Evolutionary conservation across 2,888 invertebrate genomes (phyloP).

Genomic region (Morpho deidamia): DNA sequence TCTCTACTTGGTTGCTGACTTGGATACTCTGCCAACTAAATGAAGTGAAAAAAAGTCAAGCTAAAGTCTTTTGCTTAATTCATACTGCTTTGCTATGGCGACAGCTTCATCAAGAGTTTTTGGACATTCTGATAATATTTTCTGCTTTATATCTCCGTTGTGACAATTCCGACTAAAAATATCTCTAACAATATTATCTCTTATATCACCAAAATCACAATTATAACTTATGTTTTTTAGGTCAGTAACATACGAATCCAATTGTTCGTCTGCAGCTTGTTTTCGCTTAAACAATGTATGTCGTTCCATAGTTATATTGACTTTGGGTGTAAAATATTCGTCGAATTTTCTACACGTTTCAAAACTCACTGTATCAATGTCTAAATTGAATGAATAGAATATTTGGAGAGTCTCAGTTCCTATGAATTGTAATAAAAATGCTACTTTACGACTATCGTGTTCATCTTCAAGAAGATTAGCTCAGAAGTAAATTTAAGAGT

Average conservation of each 20-base stretch:
- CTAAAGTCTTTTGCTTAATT: neutral
- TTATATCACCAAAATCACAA: neutral
- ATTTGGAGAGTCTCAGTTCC: neutral
- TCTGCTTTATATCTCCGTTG: neutral
- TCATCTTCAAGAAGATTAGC: neutral
- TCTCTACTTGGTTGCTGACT: neutral
- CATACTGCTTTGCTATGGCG: neutral
- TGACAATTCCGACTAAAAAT: neutral
- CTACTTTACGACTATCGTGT: neutral
- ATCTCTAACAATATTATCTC: neutral
- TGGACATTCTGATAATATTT: neutral
- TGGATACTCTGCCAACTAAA: neutral
- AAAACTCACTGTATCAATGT: neutral
- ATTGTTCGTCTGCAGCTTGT: constrained; percentile 7
- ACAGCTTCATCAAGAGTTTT: neutral
- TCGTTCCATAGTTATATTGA: constrained; percentile 19
- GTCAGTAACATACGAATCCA: constrained; percentile 10
- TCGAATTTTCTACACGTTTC: neutral
- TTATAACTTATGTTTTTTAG: constrained; percentile 1
- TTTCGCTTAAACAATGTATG: constrained; percentile 18
- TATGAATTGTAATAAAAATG: neutral
- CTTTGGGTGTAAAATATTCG: constrained; percentile 15
- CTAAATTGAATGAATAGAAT: neutral
- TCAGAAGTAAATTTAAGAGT: neutral
- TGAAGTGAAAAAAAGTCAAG: neutral